phyloP scores from a whole-genome alignment of 2,888 invertebrate species.

The Geotrupes spiniger region DNA sequence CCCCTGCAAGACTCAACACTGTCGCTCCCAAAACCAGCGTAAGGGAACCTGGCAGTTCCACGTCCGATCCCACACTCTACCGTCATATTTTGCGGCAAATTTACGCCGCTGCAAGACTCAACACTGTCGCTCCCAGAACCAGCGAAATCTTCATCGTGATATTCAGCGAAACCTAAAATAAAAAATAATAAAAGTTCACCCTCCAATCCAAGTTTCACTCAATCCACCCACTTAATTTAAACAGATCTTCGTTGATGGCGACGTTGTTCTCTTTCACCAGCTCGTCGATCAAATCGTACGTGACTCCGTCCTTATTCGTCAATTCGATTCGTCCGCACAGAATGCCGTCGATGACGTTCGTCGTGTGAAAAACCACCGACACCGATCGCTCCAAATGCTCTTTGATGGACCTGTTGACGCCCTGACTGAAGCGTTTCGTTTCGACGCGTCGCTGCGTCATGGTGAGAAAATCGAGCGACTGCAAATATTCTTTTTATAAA shows the following conservation, averaged over 20 bases:
- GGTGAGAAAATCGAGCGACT: too few relatives aligned
- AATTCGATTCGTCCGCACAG: conserved; percentile 7
- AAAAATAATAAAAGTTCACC: neutral
- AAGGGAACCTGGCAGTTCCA: too few relatives aligned
- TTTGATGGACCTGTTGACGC: neutral
- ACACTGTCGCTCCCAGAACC: too few relatives aligned
- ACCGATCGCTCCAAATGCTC: neutral
- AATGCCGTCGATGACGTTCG: neutral
- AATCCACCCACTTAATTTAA: conserved; percentile 1
- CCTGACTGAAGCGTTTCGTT: neutral
- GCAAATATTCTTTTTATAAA: too few relatives aligned
- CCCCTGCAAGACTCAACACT: too few relatives aligned
- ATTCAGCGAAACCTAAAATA: neutral
- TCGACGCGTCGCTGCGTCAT: neutral
- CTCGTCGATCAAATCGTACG: neutral
- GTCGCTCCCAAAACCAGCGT: too few relatives aligned
- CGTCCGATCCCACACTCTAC: too few relatives aligned
- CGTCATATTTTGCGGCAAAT: too few relatives aligned
- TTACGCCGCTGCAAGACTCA: too few relatives aligned
- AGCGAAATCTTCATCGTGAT: neutral
- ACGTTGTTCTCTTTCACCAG: neutral
- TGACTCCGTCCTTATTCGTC: neutral
- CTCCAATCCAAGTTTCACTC: neutral
- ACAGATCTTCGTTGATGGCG: conserved; percentile 4
- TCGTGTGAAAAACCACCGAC: neutral